Base-by-base conservation (phyloP, 1,140 invertebrate species). In the Proales similis region DNA sequence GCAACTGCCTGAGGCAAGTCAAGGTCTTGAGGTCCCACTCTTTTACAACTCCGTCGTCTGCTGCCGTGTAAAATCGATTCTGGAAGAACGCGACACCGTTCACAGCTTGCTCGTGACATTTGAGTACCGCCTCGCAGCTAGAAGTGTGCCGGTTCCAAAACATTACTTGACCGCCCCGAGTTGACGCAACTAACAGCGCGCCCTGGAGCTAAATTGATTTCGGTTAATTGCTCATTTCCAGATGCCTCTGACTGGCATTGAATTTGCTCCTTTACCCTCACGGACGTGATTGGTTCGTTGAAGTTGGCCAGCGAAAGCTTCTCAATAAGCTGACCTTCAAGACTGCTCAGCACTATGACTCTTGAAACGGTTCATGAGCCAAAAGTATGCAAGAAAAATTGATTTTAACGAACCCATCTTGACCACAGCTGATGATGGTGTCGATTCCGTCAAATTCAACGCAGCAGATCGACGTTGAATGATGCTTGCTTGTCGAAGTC, bases 11-110 rank as follows among this genome's bases (percentile, higher is more conserved):
- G 27, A 57, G 30, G 3, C 33, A 42, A 11, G 36, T 42, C 39
- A 57, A 57, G 17, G 33, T 57, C 26, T 29, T 11, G 14, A 57
- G 45, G n/a, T 57, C 51, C 51, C 51, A 57, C 45, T 42, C 36
- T 57, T 57, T 57, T 24, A 57, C 26, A 11, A 42, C 27, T 29
- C 51, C 20, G 29, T 57, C 51, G 22, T 29, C 32, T 57, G 26
- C 51, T 22, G 36, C 51, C 12, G 51, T 57, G 11, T 57, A 57
- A 22, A 57, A 42, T 30, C 45, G 39, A 29, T 57, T 36, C 27
- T 57, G 36, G 19, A 24, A 57, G 30, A 42, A 57, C 17, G 51
- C 51, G 22, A 57, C 45, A 29, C 36, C 39, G 32, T 57, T 57
- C 11, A 57, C 45, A 9, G 33, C 36, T 43, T 22, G 19, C 14